A percentile compares a stretch with the other conserved stretches of the same genome.
Conservation (phyloP, 2,797 vertebrate genomes). For the Scleropages formosus region DNA sequence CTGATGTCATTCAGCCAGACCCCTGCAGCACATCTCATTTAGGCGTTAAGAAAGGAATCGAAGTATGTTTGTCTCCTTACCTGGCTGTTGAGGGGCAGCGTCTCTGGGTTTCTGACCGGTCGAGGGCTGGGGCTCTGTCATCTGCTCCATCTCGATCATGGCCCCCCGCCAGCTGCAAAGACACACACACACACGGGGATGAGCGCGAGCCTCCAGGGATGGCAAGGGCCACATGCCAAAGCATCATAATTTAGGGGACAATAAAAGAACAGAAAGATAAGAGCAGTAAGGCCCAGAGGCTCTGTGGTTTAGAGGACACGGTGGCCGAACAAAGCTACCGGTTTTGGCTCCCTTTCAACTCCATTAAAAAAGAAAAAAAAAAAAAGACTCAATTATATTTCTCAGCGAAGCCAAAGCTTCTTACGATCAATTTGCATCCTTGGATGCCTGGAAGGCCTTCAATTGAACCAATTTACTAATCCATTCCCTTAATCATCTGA, state of each 20-base stretch:
- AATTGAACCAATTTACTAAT: constrained; percentile 31
- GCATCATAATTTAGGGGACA: constrained; percentile 10
- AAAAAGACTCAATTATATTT: constrained; percentile 1
- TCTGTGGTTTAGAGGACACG: background rate
- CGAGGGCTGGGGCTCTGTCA: constrained; percentile 67
- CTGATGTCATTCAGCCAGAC: too few relatives aligned
- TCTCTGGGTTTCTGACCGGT: constrained; percentile 48
- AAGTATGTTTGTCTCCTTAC: constrained; percentile 38
- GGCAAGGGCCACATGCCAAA: background rate
- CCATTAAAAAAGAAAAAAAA: background rate
- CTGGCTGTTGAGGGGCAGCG: constrained; percentile 33
- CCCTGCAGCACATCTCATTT: background rate
- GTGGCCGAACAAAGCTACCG: background rate
- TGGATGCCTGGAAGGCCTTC: constrained; percentile 24
- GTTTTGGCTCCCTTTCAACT: constrained; percentile 8
- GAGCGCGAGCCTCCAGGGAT: constrained; percentile 24
- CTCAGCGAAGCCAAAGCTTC: constrained; percentile 23
- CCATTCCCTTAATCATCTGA: constrained; percentile 39
- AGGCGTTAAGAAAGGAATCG: background rate
- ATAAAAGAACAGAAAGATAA: constrained; percentile 10
- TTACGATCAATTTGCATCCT: constrained; percentile 37
- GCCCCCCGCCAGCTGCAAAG: constrained; percentile 84
- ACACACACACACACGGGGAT: background rate
- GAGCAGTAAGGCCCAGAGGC: background rate
- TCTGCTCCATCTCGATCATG: constrained; percentile 82